Evolutionary conservation across 2,113 vertebrate species (phyloP).

Genomic region (Cebus imitator): DNA sequence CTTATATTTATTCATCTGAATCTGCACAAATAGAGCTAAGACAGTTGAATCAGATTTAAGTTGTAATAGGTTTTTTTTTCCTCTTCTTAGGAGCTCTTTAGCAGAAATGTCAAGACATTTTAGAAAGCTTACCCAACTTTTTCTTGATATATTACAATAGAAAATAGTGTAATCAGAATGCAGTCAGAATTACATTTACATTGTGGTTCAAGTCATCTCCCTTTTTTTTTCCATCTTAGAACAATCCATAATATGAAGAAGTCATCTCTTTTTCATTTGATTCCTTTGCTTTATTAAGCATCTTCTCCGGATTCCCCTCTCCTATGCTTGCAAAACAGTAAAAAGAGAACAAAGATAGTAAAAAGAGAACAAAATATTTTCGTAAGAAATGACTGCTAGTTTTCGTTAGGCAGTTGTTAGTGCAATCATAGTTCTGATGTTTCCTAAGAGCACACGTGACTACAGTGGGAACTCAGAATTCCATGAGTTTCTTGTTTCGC

Average conservation of each 20-base stretch:
- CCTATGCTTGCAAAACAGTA: not conserved
- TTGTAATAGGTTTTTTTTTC: not conserved
- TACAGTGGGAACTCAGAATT: not conserved
- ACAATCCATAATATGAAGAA: no score
- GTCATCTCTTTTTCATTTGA: not conserved
- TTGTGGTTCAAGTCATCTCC: not conserved
- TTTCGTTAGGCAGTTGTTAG: not conserved
- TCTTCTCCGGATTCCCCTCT: not conserved
- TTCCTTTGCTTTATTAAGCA: constrained; percentile 8
- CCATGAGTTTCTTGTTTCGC: not conserved
- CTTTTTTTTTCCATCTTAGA: no score
- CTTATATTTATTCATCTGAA: not conserved
- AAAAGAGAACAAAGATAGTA: not conserved
- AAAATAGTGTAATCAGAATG: not conserved
- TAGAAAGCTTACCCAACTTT: not conserved
- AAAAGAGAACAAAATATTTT: not conserved
- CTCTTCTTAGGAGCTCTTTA: not conserved
- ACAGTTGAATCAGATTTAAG: not conserved
- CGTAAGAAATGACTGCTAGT: not conserved
- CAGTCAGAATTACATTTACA: not conserved
- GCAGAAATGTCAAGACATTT: not conserved
- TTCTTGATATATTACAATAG: not conserved
- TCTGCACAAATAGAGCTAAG: not conserved
- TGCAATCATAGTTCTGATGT: not conserved
- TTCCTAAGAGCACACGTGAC: not conserved